Evolutionary conservation across 2,113 vertebrate genomes (phyloP).

Genomic region (Sapajus apella): DNA sequence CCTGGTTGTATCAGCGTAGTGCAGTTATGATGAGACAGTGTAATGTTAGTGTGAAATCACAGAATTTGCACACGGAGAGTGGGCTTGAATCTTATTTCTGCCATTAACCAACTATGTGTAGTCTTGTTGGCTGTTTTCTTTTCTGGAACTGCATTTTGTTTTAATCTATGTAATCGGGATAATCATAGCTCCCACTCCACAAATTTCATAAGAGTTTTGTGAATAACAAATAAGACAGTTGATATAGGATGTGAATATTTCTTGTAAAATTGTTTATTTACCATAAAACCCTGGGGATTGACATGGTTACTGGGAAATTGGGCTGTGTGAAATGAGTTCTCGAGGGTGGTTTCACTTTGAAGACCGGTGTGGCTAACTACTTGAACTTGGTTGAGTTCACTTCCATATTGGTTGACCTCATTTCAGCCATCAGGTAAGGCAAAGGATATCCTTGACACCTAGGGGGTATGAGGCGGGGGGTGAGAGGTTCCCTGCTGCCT

Average conservation of each 20-base stretch:
- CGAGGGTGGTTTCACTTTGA: neutral
- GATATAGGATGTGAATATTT: neutral
- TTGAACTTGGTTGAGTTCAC: neutral
- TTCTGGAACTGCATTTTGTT: neutral
- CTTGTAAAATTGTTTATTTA: neutral
- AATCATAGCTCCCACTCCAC: too few species aligned
- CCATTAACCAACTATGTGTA: accelerated
- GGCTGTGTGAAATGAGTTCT: neutral
- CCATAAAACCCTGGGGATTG: accelerated
- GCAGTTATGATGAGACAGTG: neutral
- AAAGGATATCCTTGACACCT: neutral
- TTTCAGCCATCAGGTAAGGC: neutral
- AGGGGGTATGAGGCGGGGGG: too few species aligned
- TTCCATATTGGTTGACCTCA: accelerated
- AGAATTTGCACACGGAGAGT: neutral
- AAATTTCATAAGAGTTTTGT: neutral
- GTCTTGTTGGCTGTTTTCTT: too few species aligned
- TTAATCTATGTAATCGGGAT: neutral
- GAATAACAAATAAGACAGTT: neutral
- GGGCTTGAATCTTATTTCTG: neutral
- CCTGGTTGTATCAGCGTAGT: neutral
- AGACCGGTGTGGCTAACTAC: accelerated
- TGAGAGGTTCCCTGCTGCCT: neutral
- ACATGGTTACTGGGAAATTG: neutral
- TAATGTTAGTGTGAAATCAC: accelerated